These are phyloP conservation scores for Marisa cornuarietis DNA, from an alignment of 1,140 invertebrate genomes.

Conservation along the genomic window DNA sequence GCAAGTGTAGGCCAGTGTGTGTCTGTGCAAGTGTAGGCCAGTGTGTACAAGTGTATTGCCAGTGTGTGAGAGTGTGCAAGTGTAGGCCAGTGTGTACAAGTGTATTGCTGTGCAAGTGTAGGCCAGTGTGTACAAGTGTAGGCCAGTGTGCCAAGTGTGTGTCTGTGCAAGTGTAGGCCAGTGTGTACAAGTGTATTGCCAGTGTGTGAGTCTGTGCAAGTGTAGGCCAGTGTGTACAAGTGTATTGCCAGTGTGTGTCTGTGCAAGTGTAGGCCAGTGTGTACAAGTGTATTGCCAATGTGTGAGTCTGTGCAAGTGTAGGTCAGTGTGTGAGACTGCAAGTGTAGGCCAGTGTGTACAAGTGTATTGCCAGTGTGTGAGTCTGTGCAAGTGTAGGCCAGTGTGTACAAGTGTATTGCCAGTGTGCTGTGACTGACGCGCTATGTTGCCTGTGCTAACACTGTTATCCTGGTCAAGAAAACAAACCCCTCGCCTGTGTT, in stretches of 20 bases:
- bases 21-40: neutral
- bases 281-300: too few relatives aligned
- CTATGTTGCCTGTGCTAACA: neutral
- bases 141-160: slow-evolving; percentile 81
- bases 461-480: too few relatives aligned
- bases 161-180: slow-evolving; percentile 60
- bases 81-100: neutral
- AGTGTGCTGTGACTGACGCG: too few relatives aligned
- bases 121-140: neutral
- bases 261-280: neutral
- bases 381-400: too few relatives aligned
- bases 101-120: too few relatives aligned
- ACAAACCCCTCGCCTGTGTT: neutral
- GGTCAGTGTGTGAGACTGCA: too few relatives aligned
- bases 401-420: too few relatives aligned
- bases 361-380: too few relatives aligned
- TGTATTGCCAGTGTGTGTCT: slow-evolving; percentile 3
- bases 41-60: neutral
- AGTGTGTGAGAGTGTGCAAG: neutral
- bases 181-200: too few relatives aligned
- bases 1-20: neutral
- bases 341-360: too few relatives aligned
- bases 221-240: neutral
- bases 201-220: too few relatives aligned
- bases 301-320: too few relatives aligned